Conservation (phyloP, 2,797 vertebrate species). For the Margarornis squamiger region DNA sequence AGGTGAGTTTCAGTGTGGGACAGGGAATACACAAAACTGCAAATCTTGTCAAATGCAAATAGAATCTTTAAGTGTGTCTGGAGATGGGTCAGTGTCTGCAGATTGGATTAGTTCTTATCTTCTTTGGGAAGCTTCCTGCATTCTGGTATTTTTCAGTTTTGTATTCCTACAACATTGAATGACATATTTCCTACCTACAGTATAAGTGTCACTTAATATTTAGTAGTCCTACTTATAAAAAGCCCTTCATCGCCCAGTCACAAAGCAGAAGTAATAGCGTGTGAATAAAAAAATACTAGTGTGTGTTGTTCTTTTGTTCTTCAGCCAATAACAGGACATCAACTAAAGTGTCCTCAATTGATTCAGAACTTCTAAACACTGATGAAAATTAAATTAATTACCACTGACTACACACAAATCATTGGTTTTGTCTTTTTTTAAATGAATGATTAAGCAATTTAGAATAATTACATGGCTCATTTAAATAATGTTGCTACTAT, state of each 20-base stretch:
- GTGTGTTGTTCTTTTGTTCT: neutral
- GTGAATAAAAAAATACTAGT: neutral
- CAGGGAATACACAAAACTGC: no score
- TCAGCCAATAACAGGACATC: neutral
- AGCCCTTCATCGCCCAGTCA: neutral
- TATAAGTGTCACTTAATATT: neutral
- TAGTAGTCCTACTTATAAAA: neutral
- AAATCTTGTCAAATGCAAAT: no score
- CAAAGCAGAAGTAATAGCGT: neutral
- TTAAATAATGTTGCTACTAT: neutral
- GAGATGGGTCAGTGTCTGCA: no score
- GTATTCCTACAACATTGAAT: neutral
- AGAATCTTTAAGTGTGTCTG: no score
- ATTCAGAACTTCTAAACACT: neutral
- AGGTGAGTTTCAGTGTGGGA: no score
- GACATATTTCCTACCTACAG: neutral
- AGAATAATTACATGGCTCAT: neutral
- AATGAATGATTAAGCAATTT: neutral
- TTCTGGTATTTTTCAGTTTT: no score
- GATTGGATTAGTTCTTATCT: no score
- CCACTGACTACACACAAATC: neutral
- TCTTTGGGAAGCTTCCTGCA: no score
- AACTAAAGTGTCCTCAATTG: neutral
- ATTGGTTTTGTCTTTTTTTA: neutral
- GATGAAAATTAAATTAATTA: neutral